phyloP scores from a whole-genome alignment of 1,140 invertebrate genomes.

The Ceratitis capitata region DNA sequence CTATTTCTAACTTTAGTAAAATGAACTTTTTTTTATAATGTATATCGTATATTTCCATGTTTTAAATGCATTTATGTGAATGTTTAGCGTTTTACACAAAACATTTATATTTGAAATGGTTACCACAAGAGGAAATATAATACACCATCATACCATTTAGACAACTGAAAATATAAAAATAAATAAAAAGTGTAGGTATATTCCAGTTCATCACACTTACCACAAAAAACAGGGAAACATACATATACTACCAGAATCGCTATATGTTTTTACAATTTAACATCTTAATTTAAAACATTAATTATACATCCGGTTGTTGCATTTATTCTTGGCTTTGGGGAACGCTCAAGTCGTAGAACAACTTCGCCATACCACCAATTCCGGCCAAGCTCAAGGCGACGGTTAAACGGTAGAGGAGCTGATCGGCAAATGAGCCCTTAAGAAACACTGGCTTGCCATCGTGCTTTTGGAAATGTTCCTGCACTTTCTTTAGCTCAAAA shows the following conservation, averaged over 20 bases:
- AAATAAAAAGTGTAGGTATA: neutral
- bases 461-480: slow-evolving; percentile 65
- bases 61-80: slow-evolving; percentile 19
- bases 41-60: slow-evolving; percentile 17
- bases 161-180: neutral
- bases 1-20: neutral
- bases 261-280: neutral
- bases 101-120: neutral
- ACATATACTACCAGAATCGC: neutral
- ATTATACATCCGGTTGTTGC: neutral
- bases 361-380: slow-evolving; percentile 60
- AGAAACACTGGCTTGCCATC: slow-evolving; percentile 72
- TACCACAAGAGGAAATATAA: neutral
- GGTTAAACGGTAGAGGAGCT: slow-evolving; percentile 68
- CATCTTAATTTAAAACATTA: slow-evolving; percentile 14
- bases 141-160: neutral
- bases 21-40: neutral
- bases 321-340: slow-evolving; percentile 42
- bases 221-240: slow-evolving; percentile 20
- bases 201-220: neutral
- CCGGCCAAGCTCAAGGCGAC: slow-evolving; percentile 64
- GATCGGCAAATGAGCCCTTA: slow-evolving; percentile 70
- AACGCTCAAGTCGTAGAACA: slow-evolving; percentile 61
- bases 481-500: slow-evolving; percentile 62
- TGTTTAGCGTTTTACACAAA: neutral